Evolutionary conservation across 2,797 vertebrate species (phyloP).

Genomic region (Syngnathus acus): DNA sequence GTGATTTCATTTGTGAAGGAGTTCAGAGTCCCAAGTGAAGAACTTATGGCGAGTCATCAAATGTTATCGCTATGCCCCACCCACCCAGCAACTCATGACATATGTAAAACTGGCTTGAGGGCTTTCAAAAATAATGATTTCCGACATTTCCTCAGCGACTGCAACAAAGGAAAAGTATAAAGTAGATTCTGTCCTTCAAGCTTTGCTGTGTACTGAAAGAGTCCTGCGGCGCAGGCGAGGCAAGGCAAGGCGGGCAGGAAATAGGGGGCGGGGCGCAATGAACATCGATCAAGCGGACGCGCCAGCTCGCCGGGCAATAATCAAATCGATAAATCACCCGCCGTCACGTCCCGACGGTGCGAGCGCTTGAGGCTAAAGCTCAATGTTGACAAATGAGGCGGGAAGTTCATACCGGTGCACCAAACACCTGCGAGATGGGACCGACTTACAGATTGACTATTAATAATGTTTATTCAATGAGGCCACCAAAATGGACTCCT

Average conservation of each 20-base stretch:
- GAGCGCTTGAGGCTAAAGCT: conserved; percentile 38
- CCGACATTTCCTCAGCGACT: too few species aligned
- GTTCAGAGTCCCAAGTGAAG: too few species aligned
- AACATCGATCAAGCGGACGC: conserved; percentile 56
- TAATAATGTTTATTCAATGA: not conserved
- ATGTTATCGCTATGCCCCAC: not conserved
- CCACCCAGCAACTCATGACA: not conserved
- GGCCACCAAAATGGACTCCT: not conserved
- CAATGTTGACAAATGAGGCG: conserved; percentile 38
- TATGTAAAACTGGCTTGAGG: not conserved
- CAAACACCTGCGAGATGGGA: not conserved
- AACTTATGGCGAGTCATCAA: too few species aligned
- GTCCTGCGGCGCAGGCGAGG: conserved; percentile 43
- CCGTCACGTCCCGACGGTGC: conserved; percentile 26
- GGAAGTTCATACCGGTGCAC: conserved; percentile 26
- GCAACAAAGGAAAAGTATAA: conserved; percentile 25
- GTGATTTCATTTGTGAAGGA: too few species aligned
- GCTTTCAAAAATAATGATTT: too few species aligned
- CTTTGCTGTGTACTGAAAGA: conserved; percentile 42
- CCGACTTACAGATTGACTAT: not conserved
- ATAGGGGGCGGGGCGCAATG: conserved; percentile 34
- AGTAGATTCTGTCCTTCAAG: conserved; percentile 55
- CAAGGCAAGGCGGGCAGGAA: conserved; percentile 1
- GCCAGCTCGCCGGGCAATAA: conserved; percentile 60
- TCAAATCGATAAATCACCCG: conserved; percentile 66